phyloP scores from a whole-genome alignment of 1,140 invertebrate genomes.

The Brachionus paranguensis region DNA sequence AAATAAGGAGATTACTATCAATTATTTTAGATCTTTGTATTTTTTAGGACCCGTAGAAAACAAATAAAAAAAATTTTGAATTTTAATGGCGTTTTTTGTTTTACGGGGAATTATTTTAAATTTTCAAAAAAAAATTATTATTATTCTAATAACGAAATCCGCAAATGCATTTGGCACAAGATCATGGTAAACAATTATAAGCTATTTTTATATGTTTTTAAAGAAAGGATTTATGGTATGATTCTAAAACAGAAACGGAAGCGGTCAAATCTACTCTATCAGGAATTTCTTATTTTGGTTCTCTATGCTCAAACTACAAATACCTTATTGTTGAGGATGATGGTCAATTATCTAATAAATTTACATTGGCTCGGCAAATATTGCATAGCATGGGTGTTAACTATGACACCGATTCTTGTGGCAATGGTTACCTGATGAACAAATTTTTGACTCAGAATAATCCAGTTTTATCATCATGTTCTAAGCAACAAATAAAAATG shows the following conservation, averaged over 20 bases:
- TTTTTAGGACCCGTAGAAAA: too few species aligned
- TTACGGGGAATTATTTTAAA: too few species aligned
- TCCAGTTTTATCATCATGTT: not conserved
- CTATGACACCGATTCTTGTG: not conserved
- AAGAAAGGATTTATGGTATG: constrained; percentile 10
- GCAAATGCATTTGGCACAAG: too few species aligned
- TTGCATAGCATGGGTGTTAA: not conserved
- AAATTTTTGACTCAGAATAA: not conserved
- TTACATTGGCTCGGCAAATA: not conserved
- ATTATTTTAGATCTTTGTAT: too few species aligned
- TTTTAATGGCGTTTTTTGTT: too few species aligned
- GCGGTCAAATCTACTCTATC: not conserved
- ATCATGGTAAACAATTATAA: not conserved
- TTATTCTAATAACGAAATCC: too few species aligned
- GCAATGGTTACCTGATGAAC: not conserved
- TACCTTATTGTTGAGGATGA: not conserved
- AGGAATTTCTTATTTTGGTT: not conserved
- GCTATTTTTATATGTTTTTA: not conserved
- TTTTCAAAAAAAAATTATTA: too few species aligned
- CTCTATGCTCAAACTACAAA: not conserved
- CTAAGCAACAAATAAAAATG: not conserved
- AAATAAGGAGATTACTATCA: too few species aligned
- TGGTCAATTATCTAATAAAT: not conserved
- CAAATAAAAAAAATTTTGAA: too few species aligned
- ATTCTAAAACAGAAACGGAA: not conserved